Evolutionary conservation across 2,113 vertebrate species (phyloP), one percentile per base, ranked within the genome.

Genomic region (Oenanthe oenanthe): DNA sequence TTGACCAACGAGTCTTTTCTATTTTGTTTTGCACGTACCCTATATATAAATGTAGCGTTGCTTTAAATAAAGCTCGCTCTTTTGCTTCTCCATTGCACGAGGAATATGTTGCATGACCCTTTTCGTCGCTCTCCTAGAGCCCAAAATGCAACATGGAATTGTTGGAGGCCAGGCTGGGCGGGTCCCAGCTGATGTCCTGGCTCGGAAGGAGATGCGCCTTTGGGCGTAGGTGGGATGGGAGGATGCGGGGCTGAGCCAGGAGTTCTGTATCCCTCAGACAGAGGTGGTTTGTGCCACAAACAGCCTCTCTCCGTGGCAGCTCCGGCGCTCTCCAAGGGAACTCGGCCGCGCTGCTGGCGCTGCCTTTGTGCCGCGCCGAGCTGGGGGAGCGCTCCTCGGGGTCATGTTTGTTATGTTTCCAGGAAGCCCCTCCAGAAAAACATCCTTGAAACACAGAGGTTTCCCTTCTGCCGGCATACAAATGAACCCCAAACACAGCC

Each of bases 381-480:
- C 91, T 16, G 68, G 56, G 71, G 92, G 5, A 81, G 66, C 7
- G 13, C 76, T 83, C 70, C 88, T 80, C 25, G 43, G 91, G 94
- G 94, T 93, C 96, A 96, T 88, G 92, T 97, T 97, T 97, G 96
- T 96, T 97, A 66, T 95, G 92, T 95, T 97, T 97, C 96, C 92
- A 95, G 87, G 94, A 95, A 91, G 89, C 92, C 89, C 79, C 91
- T 95, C 89, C 90, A 91, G 94, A 92, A 96, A 92, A 93, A 92
- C 87, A 95, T 94, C 76, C 94, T 96, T 29, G 83, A 85, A 96
- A 84, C 78, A 94, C 89, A 94, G 92, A 96, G 92, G 85, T 93
- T 92, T 95, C 94, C 88, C 93, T 95, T 97, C 96, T 95, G 95
- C 88, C 62, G 38, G 89, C 95, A 89, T 62, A 97, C 92, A 97